These are phyloP conservation scores for Sycophaga agraensis DNA, from an alignment of 1,140 invertebrate genomes.

Conservation along the genomic window DNA sequence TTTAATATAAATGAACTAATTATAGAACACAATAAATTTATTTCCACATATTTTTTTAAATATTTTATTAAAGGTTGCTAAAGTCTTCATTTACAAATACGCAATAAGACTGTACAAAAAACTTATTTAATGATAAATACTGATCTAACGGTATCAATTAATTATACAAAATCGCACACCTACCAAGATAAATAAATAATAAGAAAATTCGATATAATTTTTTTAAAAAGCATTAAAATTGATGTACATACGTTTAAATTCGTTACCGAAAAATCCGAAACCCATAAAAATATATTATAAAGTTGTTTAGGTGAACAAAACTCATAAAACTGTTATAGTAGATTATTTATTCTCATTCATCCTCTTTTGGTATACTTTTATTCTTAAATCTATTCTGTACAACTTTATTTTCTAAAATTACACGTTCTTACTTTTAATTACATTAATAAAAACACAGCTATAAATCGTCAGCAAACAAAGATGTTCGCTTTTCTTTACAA, in stretches of 20 bases:
- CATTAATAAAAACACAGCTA: background rate
- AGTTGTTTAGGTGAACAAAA: background rate
- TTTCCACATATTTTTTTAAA: background rate
- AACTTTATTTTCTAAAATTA: constrained; percentile 1
- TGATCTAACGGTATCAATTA: constrained; percentile 6
- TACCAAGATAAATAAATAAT: background rate
- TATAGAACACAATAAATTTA: too few species aligned
- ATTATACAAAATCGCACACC: background rate
- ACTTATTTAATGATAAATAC: constrained; percentile 7
- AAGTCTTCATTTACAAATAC: constrained; percentile 8
- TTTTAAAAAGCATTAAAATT: background rate
- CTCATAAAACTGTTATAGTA: background rate
- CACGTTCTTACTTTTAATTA: background rate
- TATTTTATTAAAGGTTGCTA: constrained; percentile 15
- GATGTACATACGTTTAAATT: background rate
- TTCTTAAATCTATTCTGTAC: constrained; percentile 18
- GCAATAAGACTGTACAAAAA: constrained; percentile 15
- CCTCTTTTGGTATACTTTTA: constrained; percentile 3
- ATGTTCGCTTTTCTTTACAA: too few species aligned
- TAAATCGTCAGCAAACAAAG: too few species aligned
- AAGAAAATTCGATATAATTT: background rate
- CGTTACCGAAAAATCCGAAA: constrained; percentile 4
- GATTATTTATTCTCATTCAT: constrained; percentile 1
- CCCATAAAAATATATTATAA: background rate
- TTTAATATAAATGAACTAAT: too few species aligned